These are phyloP conservation scores for Cheiracanthium punctorium DNA, from an alignment of 2,888 invertebrate species.

Conservation along the genomic window DNA sequence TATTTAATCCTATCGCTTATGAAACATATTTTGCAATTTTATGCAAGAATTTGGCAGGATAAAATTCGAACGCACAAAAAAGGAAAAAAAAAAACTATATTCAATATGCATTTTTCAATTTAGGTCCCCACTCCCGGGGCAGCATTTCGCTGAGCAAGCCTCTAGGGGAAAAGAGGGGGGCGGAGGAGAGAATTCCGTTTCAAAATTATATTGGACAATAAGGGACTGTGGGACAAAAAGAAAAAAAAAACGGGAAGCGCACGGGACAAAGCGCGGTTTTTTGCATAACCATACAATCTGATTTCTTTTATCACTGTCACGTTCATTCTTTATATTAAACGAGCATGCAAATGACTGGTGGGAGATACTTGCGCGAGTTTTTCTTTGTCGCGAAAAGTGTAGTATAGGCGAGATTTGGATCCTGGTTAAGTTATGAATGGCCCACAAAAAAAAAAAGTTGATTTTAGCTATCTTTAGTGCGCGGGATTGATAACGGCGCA, in stretches of 20 bases:
- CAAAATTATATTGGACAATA: conserved; percentile 18
- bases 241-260: neutral
- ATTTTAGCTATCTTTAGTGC: too few species aligned
- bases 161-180: too few species aligned
- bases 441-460: too few species aligned
- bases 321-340: conserved; percentile 35
- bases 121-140: neutral
- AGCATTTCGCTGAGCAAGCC: conserved; percentile 1
- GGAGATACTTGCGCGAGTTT: too few species aligned
- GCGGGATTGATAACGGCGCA: too few species aligned
- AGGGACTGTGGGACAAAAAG: neutral
- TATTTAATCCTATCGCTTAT: too few species aligned
- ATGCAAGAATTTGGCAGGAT: too few species aligned
- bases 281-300: conserved; percentile 52
- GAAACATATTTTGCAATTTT: too few species aligned
- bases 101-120: neutral
- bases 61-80: neutral
- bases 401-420: too few species aligned
- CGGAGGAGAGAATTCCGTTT: neutral
- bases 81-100: neutral
- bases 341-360: too few species aligned
- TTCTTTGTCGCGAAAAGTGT: too few species aligned
- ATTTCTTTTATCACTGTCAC: conserved; percentile 61
- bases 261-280: conserved; percentile 26
- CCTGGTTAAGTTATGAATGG: too few species aligned